Percentiles rank a stretch among this genome's conserved stretches.
These are phyloP conservation scores for Eulemur macaco DNA, from an alignment of 2,113 vertebrate genomes.

Conservation along the genomic window DNA sequence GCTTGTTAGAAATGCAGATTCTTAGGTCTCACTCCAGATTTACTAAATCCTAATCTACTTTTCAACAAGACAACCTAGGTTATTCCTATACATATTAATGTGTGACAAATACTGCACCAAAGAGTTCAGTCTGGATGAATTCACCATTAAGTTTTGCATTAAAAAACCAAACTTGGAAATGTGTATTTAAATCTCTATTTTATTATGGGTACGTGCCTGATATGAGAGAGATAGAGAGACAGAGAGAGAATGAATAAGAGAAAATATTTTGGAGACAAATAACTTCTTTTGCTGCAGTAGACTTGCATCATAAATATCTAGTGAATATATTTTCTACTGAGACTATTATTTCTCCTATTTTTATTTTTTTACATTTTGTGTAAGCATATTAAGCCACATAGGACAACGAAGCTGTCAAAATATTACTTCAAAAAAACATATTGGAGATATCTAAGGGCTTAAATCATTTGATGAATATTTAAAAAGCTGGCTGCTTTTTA, in stretches of 20 bases:
- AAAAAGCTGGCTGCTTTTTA: conserved; percentile 47
- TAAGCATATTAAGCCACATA: neutral
- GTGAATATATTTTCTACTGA: neutral
- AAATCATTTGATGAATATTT: conserved; percentile 69
- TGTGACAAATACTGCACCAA: neutral
- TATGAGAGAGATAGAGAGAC: neutral
- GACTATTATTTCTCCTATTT: neutral
- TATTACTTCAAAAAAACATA: conserved; percentile 34
- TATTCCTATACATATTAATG: neutral
- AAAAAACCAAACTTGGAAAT: neutral
- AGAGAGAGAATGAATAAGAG: neutral
- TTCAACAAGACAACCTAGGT: neutral
- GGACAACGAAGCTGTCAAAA: conserved; percentile 38
- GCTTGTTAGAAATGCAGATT: neutral
- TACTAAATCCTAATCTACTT: neutral
- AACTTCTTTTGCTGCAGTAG: neutral
- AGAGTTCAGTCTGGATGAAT: neutral
- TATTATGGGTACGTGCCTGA: neutral
- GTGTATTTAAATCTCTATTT: neutral
- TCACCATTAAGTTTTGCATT: neutral
- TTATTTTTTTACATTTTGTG: neutral
- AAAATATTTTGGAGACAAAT: neutral
- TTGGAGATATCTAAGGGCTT: neutral
- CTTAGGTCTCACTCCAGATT: neutral
- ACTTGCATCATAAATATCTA: neutral